Evolutionary conservation across 2,797 vertebrate species (phyloP).

Genomic region (Uromys caudimaculatus): DNA sequence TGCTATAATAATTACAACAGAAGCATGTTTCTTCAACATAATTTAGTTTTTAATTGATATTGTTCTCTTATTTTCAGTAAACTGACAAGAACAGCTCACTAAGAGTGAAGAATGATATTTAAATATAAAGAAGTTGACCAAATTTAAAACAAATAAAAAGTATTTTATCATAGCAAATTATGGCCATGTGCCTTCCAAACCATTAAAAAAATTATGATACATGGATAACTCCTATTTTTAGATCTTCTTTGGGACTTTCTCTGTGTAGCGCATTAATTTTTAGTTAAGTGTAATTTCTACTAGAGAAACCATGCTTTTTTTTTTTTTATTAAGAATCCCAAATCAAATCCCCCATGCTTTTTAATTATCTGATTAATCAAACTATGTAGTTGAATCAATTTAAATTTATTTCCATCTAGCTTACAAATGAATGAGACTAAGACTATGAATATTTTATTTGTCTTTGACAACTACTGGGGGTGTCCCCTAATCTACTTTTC

Average conservation of each 20-base stretch:
- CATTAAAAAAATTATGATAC: not conserved
- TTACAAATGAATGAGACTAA: not conserved
- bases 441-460: not conserved
- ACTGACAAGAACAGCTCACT: not conserved
- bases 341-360: not conserved
- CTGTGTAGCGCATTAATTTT: not conserved
- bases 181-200: not conserved
- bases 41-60: not conserved
- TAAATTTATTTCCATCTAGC: not conserved
- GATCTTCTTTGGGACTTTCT: not conserved
- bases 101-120: not conserved
- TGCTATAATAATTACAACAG: not conserved
- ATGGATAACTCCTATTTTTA: not conserved
- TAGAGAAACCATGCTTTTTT: not conserved
- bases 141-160: not conserved
- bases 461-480: not conserved
- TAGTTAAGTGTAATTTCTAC: not conserved
- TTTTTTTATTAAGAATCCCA: not conserved
- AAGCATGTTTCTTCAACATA: conserved; percentile 11
- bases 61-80: not conserved
- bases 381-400: not conserved
- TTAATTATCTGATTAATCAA: not conserved
- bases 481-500: not conserved
- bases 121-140: not conserved
- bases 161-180: not conserved